phyloP scores from a whole-genome alignment of 2,888 invertebrate species.

The Falcaria lacertinaria region DNA sequence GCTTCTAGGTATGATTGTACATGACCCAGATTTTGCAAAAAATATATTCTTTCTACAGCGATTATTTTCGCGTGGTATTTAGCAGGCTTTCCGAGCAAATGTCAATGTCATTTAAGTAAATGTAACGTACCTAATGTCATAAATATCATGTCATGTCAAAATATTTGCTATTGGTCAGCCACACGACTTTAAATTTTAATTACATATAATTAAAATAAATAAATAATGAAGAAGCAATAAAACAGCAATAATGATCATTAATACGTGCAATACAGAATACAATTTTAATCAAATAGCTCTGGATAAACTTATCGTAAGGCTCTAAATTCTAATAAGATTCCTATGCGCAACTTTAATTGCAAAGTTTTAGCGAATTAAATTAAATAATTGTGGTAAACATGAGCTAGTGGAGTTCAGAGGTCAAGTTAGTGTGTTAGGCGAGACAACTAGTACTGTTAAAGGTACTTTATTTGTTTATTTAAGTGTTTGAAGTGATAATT shows the following conservation, averaged over 20 bases:
- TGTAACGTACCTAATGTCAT: too few relatives aligned
- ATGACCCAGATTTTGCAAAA: too few relatives aligned
- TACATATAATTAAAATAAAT: too few relatives aligned
- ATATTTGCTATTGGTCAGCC: neutral
- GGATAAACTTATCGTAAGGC: conserved; percentile 12
- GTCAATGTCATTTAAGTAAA: too few relatives aligned
- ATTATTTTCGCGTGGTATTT: too few relatives aligned
- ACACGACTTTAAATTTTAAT: too few relatives aligned
- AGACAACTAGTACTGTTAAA: conserved; percentile 35
- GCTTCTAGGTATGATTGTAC: too few relatives aligned
- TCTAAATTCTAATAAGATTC: conserved; percentile 32
- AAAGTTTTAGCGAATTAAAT: conserved; percentile 14
- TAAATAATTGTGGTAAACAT: conserved; percentile 44
- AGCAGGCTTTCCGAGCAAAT: too few relatives aligned
- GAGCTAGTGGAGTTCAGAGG: conserved; percentile 47
- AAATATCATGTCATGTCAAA: too few relatives aligned
- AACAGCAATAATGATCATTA: conserved; percentile 28
- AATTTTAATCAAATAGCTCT: conserved; percentile 9
- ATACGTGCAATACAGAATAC: conserved; percentile 24
- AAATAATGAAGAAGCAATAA: too few relatives aligned
- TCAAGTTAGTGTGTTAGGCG: conserved; percentile 42
- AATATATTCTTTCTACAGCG: too few relatives aligned
- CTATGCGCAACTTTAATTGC: conserved; percentile 5
- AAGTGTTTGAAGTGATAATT: conserved; percentile 24
- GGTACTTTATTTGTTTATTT: conserved; percentile 26